Conservation (phyloP, 2,113 vertebrate genomes). For the Pachycephala philippinensis region DNA sequence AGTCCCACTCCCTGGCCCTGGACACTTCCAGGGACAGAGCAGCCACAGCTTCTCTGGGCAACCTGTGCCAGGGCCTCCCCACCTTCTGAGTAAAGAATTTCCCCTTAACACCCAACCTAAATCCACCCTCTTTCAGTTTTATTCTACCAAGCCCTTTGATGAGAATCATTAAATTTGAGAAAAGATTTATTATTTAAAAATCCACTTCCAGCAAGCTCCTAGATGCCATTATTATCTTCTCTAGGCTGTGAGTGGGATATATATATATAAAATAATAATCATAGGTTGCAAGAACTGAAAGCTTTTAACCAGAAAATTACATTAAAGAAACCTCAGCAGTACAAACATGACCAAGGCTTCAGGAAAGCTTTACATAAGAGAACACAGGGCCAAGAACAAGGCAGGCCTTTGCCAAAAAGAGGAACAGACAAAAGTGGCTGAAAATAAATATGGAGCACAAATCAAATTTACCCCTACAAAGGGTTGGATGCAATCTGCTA, state of each 20-base stretch:
- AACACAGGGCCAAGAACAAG: not conserved
- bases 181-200: not conserved
- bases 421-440: not conserved
- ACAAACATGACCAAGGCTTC: not conserved
- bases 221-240: not conserved
- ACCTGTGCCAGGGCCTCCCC: not conserved
- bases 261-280: not conserved
- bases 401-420: not conserved
- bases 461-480: not conserved
- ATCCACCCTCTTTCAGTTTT: not conserved
- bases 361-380: not conserved
- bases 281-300: not conserved
- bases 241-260: not conserved
- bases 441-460: not conserved
- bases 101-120: not conserved
- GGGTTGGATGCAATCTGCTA: not conserved
- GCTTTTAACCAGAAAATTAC: not conserved
- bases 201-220: not conserved
- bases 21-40: not conserved
- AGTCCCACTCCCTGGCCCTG: not conserved
- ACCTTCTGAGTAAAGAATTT: not conserved
- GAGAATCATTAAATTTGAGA: not conserved
- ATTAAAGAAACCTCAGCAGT: not conserved
- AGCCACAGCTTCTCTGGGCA: not conserved
- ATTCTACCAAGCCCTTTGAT: not conserved